Conservation (phyloP, 2,797 vertebrate species). For the Ficedula albicollis region DNA sequence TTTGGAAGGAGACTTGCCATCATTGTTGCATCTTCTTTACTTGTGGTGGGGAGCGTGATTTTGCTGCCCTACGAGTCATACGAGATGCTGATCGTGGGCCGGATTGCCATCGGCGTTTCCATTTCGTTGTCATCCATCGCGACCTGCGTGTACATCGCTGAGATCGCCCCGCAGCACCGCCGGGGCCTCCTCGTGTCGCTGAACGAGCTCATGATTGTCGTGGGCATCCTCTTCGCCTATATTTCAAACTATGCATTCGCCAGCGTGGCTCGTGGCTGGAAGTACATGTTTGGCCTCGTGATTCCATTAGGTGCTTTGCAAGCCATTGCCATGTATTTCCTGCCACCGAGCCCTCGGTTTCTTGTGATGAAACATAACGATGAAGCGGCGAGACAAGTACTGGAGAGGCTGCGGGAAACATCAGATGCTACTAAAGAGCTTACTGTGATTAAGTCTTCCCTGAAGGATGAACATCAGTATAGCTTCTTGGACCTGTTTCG, state of each 20-base stretch:
- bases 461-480: conserved; percentile 89
- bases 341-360: conserved; percentile 92
- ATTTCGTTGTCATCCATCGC: conserved; percentile 89
- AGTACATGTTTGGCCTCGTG: conserved; percentile 89
- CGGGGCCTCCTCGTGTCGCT: conserved; percentile 91
- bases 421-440: conserved; percentile 83
- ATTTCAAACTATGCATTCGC: conserved; percentile 89
- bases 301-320: conserved; percentile 88
- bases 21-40: conserved; percentile 84
- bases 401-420: conserved; percentile 80
- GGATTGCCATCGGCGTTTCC: conserved; percentile 87
- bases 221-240: conserved; percentile 91
- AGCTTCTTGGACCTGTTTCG: conserved; percentile 88
- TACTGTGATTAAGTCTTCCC: conserved; percentile 82
- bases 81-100: conserved; percentile 79
- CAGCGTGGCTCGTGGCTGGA: conserved; percentile 83
- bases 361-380: conserved; percentile 84
- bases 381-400: conserved; percentile 83
- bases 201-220: conserved; percentile 93
- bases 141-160: conserved; percentile 92
- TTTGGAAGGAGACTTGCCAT: conserved; percentile 88
- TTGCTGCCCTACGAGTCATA: conserved; percentile 82
- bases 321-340: conserved; percentile 83
- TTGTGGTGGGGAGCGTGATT: conserved; percentile 82
- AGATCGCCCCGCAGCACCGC: conserved; percentile 89